Conservation (phyloP, 2,888 invertebrate genomes). For the Plagiodera versicolora region DNA sequence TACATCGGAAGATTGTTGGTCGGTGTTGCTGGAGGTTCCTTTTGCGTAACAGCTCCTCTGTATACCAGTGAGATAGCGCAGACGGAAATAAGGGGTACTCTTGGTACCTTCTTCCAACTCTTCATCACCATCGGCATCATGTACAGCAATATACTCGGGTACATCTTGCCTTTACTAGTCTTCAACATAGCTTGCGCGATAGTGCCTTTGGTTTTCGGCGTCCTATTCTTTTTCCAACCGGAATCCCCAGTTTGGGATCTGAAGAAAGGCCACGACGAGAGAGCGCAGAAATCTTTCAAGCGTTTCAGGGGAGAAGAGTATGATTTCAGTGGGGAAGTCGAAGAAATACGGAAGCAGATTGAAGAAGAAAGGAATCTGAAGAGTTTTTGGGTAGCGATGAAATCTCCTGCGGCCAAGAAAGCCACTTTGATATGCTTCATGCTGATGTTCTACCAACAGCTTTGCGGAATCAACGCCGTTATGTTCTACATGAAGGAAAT, state of each 20-base stretch:
- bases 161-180: slow-evolving; percentile 57
- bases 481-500: slow-evolving; percentile 78
- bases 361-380: slow-evolving; percentile 59
- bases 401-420: slow-evolving; percentile 64
- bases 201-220: slow-evolving; percentile 70
- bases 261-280: slow-evolving; percentile 63
- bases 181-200: slow-evolving; percentile 68
- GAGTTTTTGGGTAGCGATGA: slow-evolving; percentile 61
- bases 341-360: slow-evolving; percentile 53
- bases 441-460: slow-evolving; percentile 86
- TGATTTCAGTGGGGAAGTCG: slow-evolving; percentile 64
- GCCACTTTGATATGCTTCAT: slow-evolving; percentile 72
- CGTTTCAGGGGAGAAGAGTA: slow-evolving; percentile 74
- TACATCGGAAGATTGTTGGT: slow-evolving; percentile 66
- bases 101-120: slow-evolving; percentile 84
- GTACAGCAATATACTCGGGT: slow-evolving; percentile 71
- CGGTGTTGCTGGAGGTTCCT: slow-evolving; percentile 78
- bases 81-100: slow-evolving; percentile 76
- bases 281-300: slow-evolving; percentile 69
- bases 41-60: slow-evolving; percentile 80
- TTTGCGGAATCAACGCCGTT: slow-evolving; percentile 81
- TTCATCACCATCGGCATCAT: slow-evolving; percentile 85
- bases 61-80: slow-evolving; percentile 87
- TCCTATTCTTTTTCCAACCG: slow-evolving; percentile 79
- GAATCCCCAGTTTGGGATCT: slow-evolving; percentile 80